These are phyloP conservation scores for Calidris pygmaea DNA, from an alignment of 2,113 vertebrate genomes.

Conservation along the genomic window DNA sequence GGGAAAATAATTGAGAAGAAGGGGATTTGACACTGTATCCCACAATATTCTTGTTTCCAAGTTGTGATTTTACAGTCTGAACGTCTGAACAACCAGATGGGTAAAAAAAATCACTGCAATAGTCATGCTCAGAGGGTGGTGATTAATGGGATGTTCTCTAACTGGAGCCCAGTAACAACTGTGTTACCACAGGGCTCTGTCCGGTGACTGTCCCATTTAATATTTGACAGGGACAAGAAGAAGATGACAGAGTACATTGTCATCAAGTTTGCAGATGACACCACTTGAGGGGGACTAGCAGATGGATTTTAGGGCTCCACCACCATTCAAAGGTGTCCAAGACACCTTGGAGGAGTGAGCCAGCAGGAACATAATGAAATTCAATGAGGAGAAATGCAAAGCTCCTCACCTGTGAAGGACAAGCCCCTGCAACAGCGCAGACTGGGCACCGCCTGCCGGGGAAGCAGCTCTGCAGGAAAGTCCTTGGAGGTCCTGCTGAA, in stretches of 20 bases:
- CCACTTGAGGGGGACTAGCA: accelerated
- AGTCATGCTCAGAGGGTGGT: background rate
- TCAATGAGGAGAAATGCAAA: background rate
- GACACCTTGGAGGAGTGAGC: background rate
- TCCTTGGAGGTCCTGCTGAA: background rate
- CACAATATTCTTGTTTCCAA: background rate
- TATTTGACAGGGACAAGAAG: background rate
- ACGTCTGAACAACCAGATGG: accelerated
- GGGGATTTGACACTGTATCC: background rate
- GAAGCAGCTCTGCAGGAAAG: background rate
- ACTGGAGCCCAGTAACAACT: background rate
- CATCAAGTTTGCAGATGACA: background rate
- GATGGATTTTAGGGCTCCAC: background rate
- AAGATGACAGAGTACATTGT: background rate
- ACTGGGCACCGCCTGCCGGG: background rate
- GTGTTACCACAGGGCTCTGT: background rate
- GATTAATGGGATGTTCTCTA: background rate
- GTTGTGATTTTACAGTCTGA: background rate
- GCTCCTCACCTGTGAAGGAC: background rate
- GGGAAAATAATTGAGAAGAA: background rate
- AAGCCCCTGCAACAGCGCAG: background rate
- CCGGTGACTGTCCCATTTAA: background rate
- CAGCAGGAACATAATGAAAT: background rate
- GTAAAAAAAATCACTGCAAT: background rate
- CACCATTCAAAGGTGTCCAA: background rate